Evolutionary conservation across 2,888 invertebrate genomes (phyloP), one percentile per base, ranked within the genome.

Genomic region (Beris chalybata): DNA sequence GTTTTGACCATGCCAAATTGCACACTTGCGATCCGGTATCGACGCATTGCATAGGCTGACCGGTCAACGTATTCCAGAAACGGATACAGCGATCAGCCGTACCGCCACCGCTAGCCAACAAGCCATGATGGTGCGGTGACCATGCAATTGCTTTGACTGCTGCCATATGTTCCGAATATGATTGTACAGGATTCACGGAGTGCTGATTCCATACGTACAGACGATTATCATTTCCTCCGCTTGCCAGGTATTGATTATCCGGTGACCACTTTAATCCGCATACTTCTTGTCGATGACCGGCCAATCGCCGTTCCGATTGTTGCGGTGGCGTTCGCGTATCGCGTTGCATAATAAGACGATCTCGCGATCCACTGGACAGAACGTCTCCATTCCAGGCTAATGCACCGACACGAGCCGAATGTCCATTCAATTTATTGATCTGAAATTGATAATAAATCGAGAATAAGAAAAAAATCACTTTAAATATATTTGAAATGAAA

Each of bases 251-350:
- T 81, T 96, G 95, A 73, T 95, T 95, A 81, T 99, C 98, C 2
- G 97, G 95, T 1, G 97, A 98, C 97, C 97, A 98, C 79, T 97
- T 97, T 56, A 99, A 83, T 0, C 98, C 98, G 82, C 98, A 98
- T 53, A 97, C 95, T 83, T 99, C 98, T 81, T 98, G 97, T 58
- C 93, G 85, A 77, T 98, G 98, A 0, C 94, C 95, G 45, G 89
- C 89, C n/a, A 98, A 83, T 32, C 91, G 87, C 22, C 95, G 84
- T 74, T 93, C 91, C 0, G 89, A 85, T 70, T 91, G 89, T 45
- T 86, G 80, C 11, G 86, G 87, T 83, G 93, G 92, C 50, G 91
- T 91, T 67, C 99, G 86, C 0, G 96, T 93, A 79, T 99, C 99
- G 68, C 97, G 84, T 78, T 97, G 96, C 70, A 96, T 84, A 73